Base-by-base conservation (phyloP, 1,140 invertebrate species). In the Agrypnia vestita region DNA sequence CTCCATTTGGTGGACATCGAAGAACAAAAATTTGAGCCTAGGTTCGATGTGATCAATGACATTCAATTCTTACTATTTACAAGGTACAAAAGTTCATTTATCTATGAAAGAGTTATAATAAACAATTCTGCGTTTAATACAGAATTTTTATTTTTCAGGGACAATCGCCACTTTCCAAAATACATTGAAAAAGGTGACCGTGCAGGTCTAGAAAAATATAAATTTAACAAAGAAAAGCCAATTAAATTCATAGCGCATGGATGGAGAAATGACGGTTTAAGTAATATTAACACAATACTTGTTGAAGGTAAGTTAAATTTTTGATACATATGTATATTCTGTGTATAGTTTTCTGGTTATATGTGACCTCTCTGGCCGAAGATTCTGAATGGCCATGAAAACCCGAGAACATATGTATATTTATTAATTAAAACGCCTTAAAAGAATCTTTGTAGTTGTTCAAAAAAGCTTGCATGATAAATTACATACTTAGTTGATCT, bases 181-280 rank as follows among this genome's bases (percentile, higher is more conserved):
- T 25, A 51, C 13, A 47, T 77, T 35, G 21, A 19, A 11, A 76
- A 55, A 10, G 55, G 47, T 0, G 59, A 80, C 17, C 7, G 11
- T 13, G n/a, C 25, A n/a, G 9, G 35, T n/a, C 49, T 80, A 21
- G n/a, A 17, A 3, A 10, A 49, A 1, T 80, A 64, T 13, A 44
- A 25, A 25, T 76, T 71, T 17, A 43, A 76, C 44, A 76, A 72
- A 35, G 67, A 25, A 0, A 80, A 82, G 46, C 77, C 80, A 25
- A 53, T 76, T 0, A 82, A 82, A 76, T 76, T 82, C 9, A 71
- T 82, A 10, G 46, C 62, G 6, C 80, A 82, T n/a, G 80, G 80
- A 7, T 82, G 80, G 80, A 75, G 49, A n/a, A 75, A 59, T 71
- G 51, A 77, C 61, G 51, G 15, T 12, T 49, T 0, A 4, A 76